phyloP scores from a whole-genome alignment of 2,797 vertebrate genomes.

The Platyrinchus mystaceus region DNA sequence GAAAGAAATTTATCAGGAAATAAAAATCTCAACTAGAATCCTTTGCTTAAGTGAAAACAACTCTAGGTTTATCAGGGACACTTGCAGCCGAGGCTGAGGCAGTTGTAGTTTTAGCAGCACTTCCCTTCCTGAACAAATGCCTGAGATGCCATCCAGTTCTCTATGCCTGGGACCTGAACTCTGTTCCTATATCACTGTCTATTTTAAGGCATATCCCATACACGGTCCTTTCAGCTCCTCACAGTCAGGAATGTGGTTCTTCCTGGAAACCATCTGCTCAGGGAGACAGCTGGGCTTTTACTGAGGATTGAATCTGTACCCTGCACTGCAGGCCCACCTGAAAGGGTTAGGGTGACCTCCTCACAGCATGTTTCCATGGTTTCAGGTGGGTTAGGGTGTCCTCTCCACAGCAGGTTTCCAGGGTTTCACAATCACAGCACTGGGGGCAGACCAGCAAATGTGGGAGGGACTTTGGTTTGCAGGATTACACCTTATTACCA shows the following conservation, averaged over 20 bases:
- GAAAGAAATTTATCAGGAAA: neutral
- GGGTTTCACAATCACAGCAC: neutral
- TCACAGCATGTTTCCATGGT: neutral
- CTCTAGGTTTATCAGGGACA: neutral
- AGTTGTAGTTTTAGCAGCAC: neutral
- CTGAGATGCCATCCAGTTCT: neutral
- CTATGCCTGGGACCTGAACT: neutral
- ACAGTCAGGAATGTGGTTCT: neutral
- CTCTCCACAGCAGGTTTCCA: neutral
- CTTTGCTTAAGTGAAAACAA: neutral
- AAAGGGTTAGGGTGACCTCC: neutral
- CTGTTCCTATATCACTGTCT: neutral
- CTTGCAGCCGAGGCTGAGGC: neutral
- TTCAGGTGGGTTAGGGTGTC: neutral
- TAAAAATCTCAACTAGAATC: neutral
- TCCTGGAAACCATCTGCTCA: conserved; percentile 14
- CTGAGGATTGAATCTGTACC: neutral
- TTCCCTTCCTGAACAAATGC: neutral
- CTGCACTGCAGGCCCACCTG: accelerated
- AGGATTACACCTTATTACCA: neutral
- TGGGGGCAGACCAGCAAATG: accelerated
- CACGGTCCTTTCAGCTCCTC: neutral
- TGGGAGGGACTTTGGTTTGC: neutral
- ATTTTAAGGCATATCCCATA: conserved; percentile 24
- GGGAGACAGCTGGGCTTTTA: conserved; percentile 6